Conservation (phyloP, 2,797 vertebrate genomes). For the Mycteria americana region DNA sequence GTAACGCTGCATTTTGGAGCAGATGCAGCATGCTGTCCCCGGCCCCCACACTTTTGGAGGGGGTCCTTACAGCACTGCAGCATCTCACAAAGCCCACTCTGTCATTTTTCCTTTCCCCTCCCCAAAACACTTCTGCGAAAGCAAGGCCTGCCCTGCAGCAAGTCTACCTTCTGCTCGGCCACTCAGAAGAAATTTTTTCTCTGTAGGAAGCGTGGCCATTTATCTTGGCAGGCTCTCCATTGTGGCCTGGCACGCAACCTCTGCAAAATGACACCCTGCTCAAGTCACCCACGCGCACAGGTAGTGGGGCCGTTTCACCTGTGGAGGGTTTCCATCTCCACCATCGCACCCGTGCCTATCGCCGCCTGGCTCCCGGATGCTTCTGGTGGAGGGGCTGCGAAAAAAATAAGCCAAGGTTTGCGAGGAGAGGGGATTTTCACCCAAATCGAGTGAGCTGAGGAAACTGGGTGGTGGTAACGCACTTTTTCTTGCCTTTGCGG, state of each 20-base stretch:
- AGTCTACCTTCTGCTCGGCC: constrained; percentile 14
- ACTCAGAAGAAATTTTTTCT: neutral
- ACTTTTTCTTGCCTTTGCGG: neutral
- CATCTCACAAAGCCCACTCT: neutral
- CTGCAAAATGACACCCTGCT: neutral
- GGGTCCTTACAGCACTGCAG: neutral
- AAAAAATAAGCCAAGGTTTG: neutral
- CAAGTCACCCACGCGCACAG: neutral
- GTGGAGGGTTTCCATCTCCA: neutral
- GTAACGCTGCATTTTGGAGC: neutral
- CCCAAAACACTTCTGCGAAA: neutral
- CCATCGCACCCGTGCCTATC: fast-evolving
- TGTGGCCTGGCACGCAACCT: neutral
- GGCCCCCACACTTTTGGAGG: neutral
- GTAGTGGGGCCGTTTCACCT: neutral
- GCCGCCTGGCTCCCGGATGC: neutral
- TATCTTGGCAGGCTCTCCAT: constrained; percentile 35
- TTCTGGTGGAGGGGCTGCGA: neutral
- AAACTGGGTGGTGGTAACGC: neutral
- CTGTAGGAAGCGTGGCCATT: constrained; percentile 11
- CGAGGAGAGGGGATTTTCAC: neutral
- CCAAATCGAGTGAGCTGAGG: neutral
- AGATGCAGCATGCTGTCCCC: neutral
- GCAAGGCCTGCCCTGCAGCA: neutral
- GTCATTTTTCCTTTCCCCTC: neutral